Evolutionary conservation across 2,113 vertebrate species (phyloP), one percentile per base, ranked within the genome.

Genomic region (Pao palembangensis): DNA sequence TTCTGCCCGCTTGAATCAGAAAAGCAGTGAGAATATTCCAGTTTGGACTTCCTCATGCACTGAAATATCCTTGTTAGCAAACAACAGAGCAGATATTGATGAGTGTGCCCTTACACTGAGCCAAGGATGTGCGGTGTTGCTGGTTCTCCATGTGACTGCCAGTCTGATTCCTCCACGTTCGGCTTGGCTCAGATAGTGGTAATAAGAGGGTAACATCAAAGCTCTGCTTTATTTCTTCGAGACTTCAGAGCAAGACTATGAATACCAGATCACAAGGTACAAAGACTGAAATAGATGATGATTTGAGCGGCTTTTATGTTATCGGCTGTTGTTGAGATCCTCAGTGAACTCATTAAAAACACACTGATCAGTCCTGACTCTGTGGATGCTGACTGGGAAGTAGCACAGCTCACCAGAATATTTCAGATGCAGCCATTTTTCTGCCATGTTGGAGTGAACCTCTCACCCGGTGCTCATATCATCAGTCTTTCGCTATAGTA

Each of bases 231-330:
- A 78, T 83, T 80, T 82, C 75, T 73, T 23, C 2, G 58, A 80
- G 80, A 75, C 80, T 73, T 81, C 79, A 75, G 71, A 82, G 83
- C 65, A 51, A 67, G 64, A 73, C 75, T 69, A 63, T 82, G 85
- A 90, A 86, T 85, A 87, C 85, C 85, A 78, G 73, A 89, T 86
- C 81, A 86, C 67, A 83, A 82, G 77, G 80, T 80, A 84, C 79
- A 85, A 78, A 80, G 82, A 75, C 57, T 72, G 75, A 80, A 86
- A 73, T 59, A 65, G 59, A 80, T 74, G 86, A 80, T 75, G 86
- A 82, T 72, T 77, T 72, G 62, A 73, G 80, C 66, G 51, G 74
- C 79, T 85, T 87, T 85, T 83, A 82, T 80, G 73, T 82, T 82
- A 82, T 81, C 79, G 65, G 67, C 75, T 79, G 75, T 83, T 79